Base-by-base conservation (phyloP, 2,113 vertebrate species). In the Anoura caudifer region DNA sequence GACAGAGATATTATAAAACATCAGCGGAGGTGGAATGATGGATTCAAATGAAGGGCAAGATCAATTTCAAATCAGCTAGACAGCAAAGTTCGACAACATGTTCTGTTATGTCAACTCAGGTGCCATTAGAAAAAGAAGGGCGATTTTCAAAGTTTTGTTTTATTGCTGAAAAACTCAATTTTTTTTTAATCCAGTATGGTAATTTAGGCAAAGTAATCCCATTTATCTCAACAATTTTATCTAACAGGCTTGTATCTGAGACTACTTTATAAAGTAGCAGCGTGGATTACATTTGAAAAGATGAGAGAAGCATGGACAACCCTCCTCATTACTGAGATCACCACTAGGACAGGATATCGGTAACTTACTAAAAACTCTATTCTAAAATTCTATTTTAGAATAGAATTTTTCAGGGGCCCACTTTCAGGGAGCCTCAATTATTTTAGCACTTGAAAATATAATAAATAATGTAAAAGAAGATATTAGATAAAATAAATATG, bases 1-100 rank as follows among this genome's bases (percentile, higher is more conserved):
- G 84, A 54, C 9, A 85, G 52, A 91, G 67, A 52, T 88, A 67
- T 69, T 59, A 77, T 90, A 81, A 96, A 81, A 82, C 26, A 94
- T 54, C 75, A 85, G 1, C 76, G 26, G 61, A 45, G 47, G 19
- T 50, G 15, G 36, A 90, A 93, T 86, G 82, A 93, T 61, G 59
- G 45, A 96, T 95, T 41, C 72, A 92, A 96, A 97, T 94, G 92
- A 95, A 81, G 8, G 72, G 19, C 45, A 86, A 77, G 52, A 81
- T 84, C 45, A 85, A n/a, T 70, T 92, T 94, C 54, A 43, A 82
- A 61, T 92, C 81, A 91, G 47, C 52, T 67, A 61, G n/a, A 52
- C 47, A 92, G 52, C 59, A 88, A 28, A 80, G 94, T 94, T 94
- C 72, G 82, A 92, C 72, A 76, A 52, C 56, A 52, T 38, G 4